Conservation (phyloP, 2,888 invertebrate genomes). For the Helobdella robusta region DNA sequence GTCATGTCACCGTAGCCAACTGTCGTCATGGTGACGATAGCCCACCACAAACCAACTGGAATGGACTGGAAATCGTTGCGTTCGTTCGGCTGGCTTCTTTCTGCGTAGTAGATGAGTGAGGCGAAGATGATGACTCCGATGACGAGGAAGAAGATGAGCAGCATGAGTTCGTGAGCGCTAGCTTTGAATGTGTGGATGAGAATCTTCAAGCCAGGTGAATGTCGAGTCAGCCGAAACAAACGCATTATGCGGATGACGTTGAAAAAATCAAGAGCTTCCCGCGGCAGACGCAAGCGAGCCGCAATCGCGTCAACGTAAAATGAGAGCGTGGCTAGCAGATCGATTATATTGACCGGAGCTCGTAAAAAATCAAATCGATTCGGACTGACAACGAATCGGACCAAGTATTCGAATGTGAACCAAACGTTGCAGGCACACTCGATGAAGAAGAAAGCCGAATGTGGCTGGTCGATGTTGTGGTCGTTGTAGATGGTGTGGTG, state of each 20-base stretch:
- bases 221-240: constrained; percentile 17
- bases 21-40: constrained; percentile 24
- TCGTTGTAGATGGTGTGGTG: no score
- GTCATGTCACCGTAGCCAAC: constrained; percentile 26
- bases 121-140: constrained; percentile 25
- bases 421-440: constrained; percentile 27
- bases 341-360: constrained; percentile 14
- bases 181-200: constrained; percentile 27
- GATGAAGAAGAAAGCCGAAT: constrained; percentile 25
- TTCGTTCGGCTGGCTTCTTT: constrained; percentile 16
- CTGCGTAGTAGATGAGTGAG: constrained; percentile 25
- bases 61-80: constrained; percentile 20
- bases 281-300: not conserved
- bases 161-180: constrained; percentile 23
- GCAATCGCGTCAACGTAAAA: constrained; percentile 20
- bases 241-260: constrained; percentile 23
- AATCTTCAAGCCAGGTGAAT: constrained; percentile 24
- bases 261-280: constrained; percentile 11
- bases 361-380: constrained; percentile 49
- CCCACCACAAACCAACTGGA: constrained; percentile 24
- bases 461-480: no score
- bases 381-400: constrained; percentile 69
- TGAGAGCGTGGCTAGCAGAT: constrained; percentile 19
- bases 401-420: constrained; percentile 26
- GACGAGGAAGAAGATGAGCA: constrained; percentile 24